Evolutionary conservation across 1,140 invertebrate species (phyloP), one percentile per base, ranked within the genome.

Genomic region (Helicorthomorpha holstii): DNA sequence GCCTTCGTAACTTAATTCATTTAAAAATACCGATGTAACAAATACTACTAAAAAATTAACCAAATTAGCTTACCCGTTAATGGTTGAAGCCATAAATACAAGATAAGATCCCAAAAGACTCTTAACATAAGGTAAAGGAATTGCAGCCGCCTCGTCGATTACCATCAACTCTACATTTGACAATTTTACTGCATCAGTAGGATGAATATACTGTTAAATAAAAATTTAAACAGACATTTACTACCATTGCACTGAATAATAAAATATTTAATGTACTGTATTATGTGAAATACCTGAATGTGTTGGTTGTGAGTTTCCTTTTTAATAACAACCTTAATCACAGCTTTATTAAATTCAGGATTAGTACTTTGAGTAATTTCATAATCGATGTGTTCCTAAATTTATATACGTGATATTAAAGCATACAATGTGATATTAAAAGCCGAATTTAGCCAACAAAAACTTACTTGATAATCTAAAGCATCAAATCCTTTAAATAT

Each of bases 81-180:
- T 89, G 0, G 96, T 99, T 0, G 95, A 98, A 0, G 96, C 82
- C 62, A 99, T 78, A 63, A 99, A 92, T 2, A 93, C 85, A 29
- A 98, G 71, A 64, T 96, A 96, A 1, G 92, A 88, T 0, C 90
- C 90, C 49, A 91, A 73, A 64, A 96, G 82, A 41, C 81, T 77
- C 61, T 90, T 90, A 0, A 99, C 93, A 58, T 90, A 77, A 0
- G 90, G 85, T 46, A 98, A 69, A 0, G 96, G 96, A 58, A 99
- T 98, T 21, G 95, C 96, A 2, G 95, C 96, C 10, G 96, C 96
- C 73, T 99, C 96, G 66, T 99, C 96, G 58, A 99, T 96, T 22
- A 98, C 80, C 26, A 98, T 71, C 14, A 99, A 68, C 69, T 99
- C 94, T 16, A 92, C 91, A 64, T 94, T 90, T 19, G 83, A 82